Evolutionary conservation across 2,113 vertebrate genomes (phyloP).

Genomic region (Lucifuga dentata): DNA sequence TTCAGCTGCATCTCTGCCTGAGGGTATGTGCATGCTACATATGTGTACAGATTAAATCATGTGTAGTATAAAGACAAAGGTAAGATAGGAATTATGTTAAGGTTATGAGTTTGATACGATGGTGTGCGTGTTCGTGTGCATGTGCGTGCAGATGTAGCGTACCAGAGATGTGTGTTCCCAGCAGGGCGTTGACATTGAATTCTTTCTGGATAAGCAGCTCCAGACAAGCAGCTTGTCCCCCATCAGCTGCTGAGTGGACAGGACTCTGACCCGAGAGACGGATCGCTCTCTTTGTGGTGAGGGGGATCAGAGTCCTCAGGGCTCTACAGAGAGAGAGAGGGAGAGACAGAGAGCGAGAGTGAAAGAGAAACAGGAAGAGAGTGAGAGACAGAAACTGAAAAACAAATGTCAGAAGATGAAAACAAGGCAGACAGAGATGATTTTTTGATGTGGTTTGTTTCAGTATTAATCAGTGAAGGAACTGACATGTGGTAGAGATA

Average conservation of each 20-base stretch:
- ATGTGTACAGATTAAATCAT: too few relatives aligned
- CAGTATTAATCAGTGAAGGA: conserved; percentile 47
- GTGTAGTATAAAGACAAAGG: too few relatives aligned
- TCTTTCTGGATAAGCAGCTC: conserved; percentile 85
- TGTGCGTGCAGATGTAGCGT: too few relatives aligned
- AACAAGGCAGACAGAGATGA: conserved; percentile 44
- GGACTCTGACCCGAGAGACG: conserved; percentile 84
- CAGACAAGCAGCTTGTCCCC: conserved; percentile 87
- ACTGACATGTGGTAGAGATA: conserved; percentile 25
- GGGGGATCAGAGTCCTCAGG: conserved; percentile 86
- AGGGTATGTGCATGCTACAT: too few relatives aligned
- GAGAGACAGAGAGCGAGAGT: neutral
- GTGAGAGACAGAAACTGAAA: conserved; percentile 19
- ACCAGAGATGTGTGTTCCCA: conserved; percentile 84
- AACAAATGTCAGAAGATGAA: conserved; percentile 41
- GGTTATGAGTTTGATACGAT: too few relatives aligned
- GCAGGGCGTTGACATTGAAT: conserved; percentile 84
- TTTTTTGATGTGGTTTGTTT: conserved; percentile 59
- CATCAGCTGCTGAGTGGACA: conserved; percentile 88
- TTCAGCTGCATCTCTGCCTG: too few relatives aligned
- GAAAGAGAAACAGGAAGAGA: conserved; percentile 32
- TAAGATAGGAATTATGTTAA: too few relatives aligned
- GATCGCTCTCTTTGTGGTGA: conserved; percentile 86
- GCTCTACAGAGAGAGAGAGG: conserved; percentile 71
- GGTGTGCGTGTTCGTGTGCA: too few relatives aligned